phyloP scores from a whole-genome alignment of 2,888 invertebrate species.

The Pardosa pseudoannulata region DNA sequence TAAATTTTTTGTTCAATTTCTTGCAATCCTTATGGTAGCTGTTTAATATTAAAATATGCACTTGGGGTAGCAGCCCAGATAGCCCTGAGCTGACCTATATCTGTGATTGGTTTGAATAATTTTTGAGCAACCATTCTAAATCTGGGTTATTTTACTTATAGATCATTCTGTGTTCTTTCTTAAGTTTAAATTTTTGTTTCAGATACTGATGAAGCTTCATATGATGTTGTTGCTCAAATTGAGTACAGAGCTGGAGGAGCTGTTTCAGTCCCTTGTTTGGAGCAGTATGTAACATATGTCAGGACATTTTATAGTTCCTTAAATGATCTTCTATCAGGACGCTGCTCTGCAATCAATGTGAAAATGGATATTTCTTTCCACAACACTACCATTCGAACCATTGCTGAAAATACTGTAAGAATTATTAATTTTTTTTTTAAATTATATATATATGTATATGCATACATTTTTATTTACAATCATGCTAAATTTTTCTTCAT shows the following conservation, averaged over 20 bases:
- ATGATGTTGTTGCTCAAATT: constrained; percentile 91
- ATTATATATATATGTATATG: too few relatives aligned
- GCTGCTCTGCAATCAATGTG: constrained; percentile 95
- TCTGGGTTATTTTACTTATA: too few relatives aligned
- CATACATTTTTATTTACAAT: background rate
- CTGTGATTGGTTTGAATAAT: too few relatives aligned
- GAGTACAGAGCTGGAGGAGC: constrained; percentile 93
- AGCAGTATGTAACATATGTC: constrained; percentile 84
- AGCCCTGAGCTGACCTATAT: too few relatives aligned
- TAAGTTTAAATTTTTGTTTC: constrained; percentile 59
- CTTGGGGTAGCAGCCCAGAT: too few relatives aligned
- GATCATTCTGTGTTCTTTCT: too few relatives aligned
- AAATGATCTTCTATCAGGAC: constrained; percentile 89
- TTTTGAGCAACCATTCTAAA: too few relatives aligned
- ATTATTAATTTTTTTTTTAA: background rate
- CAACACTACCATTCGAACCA: constrained; percentile 82
- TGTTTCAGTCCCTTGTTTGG: constrained; percentile 88
- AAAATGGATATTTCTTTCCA: constrained; percentile 95
- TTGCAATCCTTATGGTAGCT: too few relatives aligned
- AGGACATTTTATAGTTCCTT: constrained; percentile 84
- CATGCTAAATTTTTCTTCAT: background rate
- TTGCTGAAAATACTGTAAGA: constrained; percentile 76
- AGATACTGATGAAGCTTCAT: constrained; percentile 95
- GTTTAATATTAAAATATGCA: too few relatives aligned
- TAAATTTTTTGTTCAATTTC: too few relatives aligned